phyloP scores from a whole-genome alignment of 2,888 invertebrate species.

The Pegoplata infirma region DNA sequence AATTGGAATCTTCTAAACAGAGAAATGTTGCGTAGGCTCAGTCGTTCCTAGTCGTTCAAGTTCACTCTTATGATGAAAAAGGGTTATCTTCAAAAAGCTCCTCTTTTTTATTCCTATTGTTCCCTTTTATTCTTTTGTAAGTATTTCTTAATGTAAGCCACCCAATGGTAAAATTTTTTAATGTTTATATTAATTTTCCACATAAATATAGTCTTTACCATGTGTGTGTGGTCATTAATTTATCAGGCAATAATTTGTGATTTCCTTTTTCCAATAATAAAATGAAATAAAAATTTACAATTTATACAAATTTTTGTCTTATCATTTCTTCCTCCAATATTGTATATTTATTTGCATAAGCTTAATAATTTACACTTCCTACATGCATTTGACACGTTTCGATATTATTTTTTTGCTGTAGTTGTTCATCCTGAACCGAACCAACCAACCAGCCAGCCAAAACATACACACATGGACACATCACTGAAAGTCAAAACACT shows the following conservation, averaged over 20 bases:
- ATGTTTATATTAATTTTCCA: neutral
- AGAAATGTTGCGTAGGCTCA: no score
- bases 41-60: no score
- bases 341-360: slow-evolving; percentile 48
- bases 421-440: no score
- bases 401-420: no score
- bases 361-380: slow-evolving; percentile 60
- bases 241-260: neutral
- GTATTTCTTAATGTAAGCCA: no score
- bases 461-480: slow-evolving; percentile 10
- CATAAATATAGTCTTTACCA: neutral
- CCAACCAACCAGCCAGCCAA: slow-evolving; percentile 45
- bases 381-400: slow-evolving; percentile 61
- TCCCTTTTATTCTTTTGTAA: no score
- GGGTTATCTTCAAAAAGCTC: no score
- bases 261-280: slow-evolving; percentile 7
- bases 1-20: no score
- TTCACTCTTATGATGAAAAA: no score
- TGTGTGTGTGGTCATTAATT: neutral
- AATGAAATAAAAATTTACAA: slow-evolving; percentile 11
- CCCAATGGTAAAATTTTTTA: no score
- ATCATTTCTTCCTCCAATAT: slow-evolving; percentile 31
- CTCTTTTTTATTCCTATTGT: no score
- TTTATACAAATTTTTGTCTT: slow-evolving; percentile 35
- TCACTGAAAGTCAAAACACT: slow-evolving; percentile 14